Conservation (phyloP, 2,888 invertebrate species). For the Poecilobothrus nobilitatus region DNA sequence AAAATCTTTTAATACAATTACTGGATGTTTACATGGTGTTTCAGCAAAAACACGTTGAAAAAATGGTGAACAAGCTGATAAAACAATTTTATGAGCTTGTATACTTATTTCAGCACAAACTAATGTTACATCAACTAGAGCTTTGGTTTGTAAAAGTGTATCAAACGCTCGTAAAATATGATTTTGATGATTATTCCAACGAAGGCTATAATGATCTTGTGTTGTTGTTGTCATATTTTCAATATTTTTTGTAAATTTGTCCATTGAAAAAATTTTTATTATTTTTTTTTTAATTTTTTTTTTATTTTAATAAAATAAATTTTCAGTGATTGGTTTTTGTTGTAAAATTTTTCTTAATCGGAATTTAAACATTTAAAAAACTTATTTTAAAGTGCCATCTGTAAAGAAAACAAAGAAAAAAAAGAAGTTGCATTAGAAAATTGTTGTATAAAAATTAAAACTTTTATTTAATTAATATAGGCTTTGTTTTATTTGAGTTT, state of each 20-base stretch:
- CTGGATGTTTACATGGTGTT: conserved; percentile 88
- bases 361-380: no score
- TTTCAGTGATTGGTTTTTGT: no score
- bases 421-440: background rate
- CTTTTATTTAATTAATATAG: no score
- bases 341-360: no score
- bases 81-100: conserved; percentile 83
- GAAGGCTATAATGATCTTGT: conserved; percentile 80
- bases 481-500: no score
- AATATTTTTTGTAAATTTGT: conserved; percentile 11
- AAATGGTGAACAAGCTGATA: conserved; percentile 82
- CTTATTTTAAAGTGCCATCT: background rate
- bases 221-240: conserved; percentile 15
- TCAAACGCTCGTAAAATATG: conserved; percentile 83
- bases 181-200: conserved; percentile 90
- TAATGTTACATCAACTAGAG: conserved; percentile 81
- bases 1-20: conserved; percentile 85
- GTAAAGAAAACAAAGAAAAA: background rate
- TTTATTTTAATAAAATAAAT: background rate
- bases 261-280: conserved; percentile 7
- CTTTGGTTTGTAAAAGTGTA: conserved; percentile 76
- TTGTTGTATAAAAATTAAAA: background rate
- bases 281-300: background rate
- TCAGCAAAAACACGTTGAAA: conserved; percentile 83
- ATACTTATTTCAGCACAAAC: conserved; percentile 80